Percentiles rank a stretch among this genome's conserved stretches.
phyloP scores from a whole-genome alignment of 2,888 invertebrate species.

The Incurvaria masculella region DNA sequence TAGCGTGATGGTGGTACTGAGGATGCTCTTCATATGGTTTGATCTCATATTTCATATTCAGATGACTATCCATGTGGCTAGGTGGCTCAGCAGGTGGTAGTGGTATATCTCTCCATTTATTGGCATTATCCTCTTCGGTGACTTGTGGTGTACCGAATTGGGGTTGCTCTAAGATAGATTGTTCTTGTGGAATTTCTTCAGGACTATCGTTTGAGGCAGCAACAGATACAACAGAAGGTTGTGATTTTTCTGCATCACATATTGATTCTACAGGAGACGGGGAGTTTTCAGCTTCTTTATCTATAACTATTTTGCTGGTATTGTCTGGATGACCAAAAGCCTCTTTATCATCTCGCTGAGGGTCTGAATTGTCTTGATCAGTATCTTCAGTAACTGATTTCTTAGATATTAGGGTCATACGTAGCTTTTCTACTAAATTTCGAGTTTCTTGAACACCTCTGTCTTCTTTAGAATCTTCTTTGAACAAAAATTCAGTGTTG shows the following conservation, averaged over 20 bases:
- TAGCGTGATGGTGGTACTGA: not conserved
- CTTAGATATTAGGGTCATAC: conserved; percentile 67
- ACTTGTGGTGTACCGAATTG: not conserved
- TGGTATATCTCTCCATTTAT: conserved; percentile 31
- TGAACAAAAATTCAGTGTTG: conserved; percentile 64
- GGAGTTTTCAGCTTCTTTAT: conserved; percentile 21
- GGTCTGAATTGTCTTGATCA: conserved; percentile 32
- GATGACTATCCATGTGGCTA: not conserved
- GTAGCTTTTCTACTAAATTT: conserved; percentile 78
- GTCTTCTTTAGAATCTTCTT: conserved; percentile 78
- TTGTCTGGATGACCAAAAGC: conserved; percentile 7
- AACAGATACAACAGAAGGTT: not conserved
- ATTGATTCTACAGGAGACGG: conserved; percentile 10
- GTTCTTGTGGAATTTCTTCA: not conserved
- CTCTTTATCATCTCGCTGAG: conserved; percentile 25
- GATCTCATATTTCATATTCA: not conserved
- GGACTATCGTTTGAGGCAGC: not conserved
- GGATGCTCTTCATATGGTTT: not conserved
- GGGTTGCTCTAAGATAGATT: not conserved
- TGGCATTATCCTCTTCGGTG: conserved; percentile 8
- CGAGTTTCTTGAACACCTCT: conserved; percentile 77
- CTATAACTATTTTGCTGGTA: conserved; percentile 3
- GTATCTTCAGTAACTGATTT: conserved; percentile 55
- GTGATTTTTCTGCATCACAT: conserved; percentile 1
- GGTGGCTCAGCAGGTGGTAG: conserved; percentile 10